Base-by-base conservation (phyloP, 23 tunicate genomes). In the Halocynthia aurantium region DNA sequence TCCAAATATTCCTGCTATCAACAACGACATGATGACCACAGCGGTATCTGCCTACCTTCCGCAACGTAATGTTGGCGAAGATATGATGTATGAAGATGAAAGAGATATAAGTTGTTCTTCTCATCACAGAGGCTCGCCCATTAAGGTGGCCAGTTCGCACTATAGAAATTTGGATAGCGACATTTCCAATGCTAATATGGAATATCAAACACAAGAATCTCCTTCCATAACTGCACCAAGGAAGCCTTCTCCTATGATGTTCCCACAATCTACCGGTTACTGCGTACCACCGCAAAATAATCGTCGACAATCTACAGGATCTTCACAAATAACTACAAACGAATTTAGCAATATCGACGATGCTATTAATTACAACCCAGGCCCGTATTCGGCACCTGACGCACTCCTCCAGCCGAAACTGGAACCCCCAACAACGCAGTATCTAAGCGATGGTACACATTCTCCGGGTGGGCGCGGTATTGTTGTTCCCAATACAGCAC, bases 371-470 rank as follows among this genome's bases (percentile, higher is more conserved):
- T 65, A 65, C 19, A 65, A 65, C 19, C 31, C 70, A 15, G 70
- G 70, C 10, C 70, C 70, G 22, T 65, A 65, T 15, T 65, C 70
- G 10, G 70, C 70, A 10, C 70, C 70, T 20, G 70, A 49, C 10
- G 70, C 22, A 65, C 19, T 65, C 10, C 18, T 65, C 10, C n/a
- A 49, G 31, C 70, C 70, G 18, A 65, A 65, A 49, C 31, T 40
- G 49, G 70, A 65, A 65, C 70, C 70, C 9, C 70, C 22, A 20
- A 15, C 49, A 9, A 65, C 70, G 9, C 31, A 40, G 31, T 65
- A 65, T 49, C 9, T 65, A 65, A 40, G 31, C 10, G 70, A 65
- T 20, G 6, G 31, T 20, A 65, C 22, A 20, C 9, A 20, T 40
- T 65, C 70, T 5, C 70, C 70, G 31, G 70, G 22, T 65, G 31